phyloP scores from a whole-genome alignment of 2,888 invertebrate genomes.

The Macaria notata region DNA sequence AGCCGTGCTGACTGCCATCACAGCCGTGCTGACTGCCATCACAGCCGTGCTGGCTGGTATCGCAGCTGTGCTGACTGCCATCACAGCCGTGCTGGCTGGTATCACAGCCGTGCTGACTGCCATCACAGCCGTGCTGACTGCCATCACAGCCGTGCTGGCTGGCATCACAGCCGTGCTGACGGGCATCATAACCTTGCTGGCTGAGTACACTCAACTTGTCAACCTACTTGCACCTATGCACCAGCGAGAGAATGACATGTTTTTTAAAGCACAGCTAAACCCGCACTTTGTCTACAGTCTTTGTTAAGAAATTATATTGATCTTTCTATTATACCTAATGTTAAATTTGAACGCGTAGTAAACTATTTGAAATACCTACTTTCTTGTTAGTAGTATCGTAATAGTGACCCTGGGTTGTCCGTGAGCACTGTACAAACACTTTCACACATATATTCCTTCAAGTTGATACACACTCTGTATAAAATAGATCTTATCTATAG shows the following conservation, averaged over 20 bases:
- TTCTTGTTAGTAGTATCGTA: conserved; percentile 10
- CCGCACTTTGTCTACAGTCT: conserved; percentile 11
- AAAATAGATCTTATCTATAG: not conserved
- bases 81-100: no score
- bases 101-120: no score
- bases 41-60: no score
- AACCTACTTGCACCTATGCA: conserved; percentile 24
- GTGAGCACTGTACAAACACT: conserved; percentile 6
- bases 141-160: no score
- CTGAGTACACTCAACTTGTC: not conserved
- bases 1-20: no score
- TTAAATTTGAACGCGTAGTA: conserved; percentile 20
- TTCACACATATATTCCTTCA: not conserved
- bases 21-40: no score
- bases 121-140: no score
- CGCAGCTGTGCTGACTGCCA: no score
- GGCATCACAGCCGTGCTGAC: no score
- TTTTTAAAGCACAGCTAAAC: conserved; percentile 24
- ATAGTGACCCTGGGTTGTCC: conserved; percentile 6
- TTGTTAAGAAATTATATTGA: conserved; percentile 8
- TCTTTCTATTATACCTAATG: conserved; percentile 7
- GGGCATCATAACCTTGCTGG: no score
- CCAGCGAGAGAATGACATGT: conserved; percentile 45
- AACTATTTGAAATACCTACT: conserved; percentile 10
- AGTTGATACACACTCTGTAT: conserved; percentile 1